Evolutionary conservation across 2,113 vertebrate species (phyloP).

Genomic region (Caretta caretta): DNA sequence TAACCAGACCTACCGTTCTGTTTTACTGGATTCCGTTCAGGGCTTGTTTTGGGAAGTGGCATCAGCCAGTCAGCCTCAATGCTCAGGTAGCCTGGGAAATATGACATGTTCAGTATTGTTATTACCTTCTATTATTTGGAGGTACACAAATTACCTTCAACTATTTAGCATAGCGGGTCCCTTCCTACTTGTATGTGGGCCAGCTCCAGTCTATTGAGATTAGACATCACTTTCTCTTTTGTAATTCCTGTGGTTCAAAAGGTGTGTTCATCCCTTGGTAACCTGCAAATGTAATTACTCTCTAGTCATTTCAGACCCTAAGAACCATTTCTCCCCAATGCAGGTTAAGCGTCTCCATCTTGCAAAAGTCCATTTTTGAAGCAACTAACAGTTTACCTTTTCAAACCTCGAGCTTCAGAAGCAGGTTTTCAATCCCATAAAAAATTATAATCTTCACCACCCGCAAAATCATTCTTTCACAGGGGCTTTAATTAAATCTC

Average conservation of each 20-base stretch:
- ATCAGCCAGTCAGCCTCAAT: background rate
- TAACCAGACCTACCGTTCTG: background rate
- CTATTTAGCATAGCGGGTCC: too few species aligned
- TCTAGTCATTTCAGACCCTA: background rate
- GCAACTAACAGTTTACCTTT: too few species aligned
- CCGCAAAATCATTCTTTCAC: too few species aligned
- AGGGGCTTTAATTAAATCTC: too few species aligned
- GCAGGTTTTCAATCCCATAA: too few species aligned
- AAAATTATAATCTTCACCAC: too few species aligned
- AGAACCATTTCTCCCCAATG: background rate
- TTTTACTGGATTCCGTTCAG: background rate
- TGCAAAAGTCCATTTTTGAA: too few species aligned
- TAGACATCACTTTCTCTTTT: background rate
- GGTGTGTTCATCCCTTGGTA: background rate
- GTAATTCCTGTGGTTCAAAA: background rate
- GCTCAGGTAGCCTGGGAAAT: background rate
- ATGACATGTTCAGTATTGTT: background rate
- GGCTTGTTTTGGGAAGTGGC: background rate
- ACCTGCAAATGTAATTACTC: background rate
- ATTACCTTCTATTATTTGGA: background rate
- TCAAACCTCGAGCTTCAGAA: too few species aligned
- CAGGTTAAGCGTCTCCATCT: background rate
- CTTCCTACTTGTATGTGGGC: background rate
- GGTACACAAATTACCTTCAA: background rate
- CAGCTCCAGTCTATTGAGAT: background rate